Evolutionary conservation across 2,888 invertebrate genomes (phyloP).

Genomic region (Agrochola circellaris): DNA sequence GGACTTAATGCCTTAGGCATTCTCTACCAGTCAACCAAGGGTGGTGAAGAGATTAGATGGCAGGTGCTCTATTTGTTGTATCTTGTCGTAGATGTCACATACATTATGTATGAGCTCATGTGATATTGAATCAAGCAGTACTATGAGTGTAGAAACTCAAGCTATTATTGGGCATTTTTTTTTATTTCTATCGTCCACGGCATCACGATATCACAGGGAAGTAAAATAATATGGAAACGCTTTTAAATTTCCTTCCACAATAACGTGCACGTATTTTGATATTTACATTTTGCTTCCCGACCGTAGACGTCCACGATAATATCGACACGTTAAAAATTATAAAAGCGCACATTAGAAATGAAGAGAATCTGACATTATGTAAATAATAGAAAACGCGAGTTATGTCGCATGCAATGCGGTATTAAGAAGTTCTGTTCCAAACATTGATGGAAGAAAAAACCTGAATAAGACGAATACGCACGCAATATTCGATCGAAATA

Average conservation of each 20-base stretch:
- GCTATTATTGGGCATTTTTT: background rate
- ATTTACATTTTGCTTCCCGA: too few relatives aligned
- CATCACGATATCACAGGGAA: too few relatives aligned
- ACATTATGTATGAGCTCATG: background rate
- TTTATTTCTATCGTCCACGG: too few relatives aligned
- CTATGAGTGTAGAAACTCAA: background rate
- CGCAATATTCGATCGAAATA: background rate
- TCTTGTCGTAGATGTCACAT: constrained; percentile 21
- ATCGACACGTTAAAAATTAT: background rate
- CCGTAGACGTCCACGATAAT: background rate
- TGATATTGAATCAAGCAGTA: background rate
- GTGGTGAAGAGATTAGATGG: too few relatives aligned
- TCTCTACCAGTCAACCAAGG: too few relatives aligned
- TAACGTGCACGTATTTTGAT: too few relatives aligned
- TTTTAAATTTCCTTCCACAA: background rate
- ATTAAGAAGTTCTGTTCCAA: background rate
- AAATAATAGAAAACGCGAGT: background rate
- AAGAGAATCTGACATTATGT: background rate
- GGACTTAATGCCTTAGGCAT: too few relatives aligned
- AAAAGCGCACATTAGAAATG: background rate
- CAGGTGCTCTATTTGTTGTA: too few relatives aligned
- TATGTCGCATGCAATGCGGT: background rate
- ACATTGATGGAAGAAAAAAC: background rate
- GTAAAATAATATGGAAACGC: too few relatives aligned
- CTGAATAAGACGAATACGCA: background rate